A percentile compares a stretch with the other conserved stretches of the same genome.
These are phyloP conservation scores for Perizoma affinitatum DNA, from an alignment of 2,888 invertebrate species.

Conservation along the genomic window DNA sequence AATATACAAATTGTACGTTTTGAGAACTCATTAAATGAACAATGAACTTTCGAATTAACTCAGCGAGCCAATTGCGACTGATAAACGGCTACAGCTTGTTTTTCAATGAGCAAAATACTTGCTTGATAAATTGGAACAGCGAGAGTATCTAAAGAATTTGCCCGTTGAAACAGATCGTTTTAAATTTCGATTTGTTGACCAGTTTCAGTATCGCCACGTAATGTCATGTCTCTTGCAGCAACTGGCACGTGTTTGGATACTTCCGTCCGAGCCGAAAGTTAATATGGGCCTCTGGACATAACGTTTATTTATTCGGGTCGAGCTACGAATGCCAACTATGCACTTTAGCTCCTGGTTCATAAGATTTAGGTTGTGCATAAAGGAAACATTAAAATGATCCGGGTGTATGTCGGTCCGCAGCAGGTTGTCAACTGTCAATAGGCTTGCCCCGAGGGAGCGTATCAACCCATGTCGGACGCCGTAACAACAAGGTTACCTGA, in stretches of 20 bases:
- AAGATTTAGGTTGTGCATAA: constrained; percentile 31
- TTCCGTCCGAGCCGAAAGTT: constrained; percentile 29
- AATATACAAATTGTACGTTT: constrained; percentile 52
- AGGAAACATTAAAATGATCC: constrained; percentile 40
- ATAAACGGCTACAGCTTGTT: constrained; percentile 23
- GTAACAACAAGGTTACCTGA: constrained; percentile 45
- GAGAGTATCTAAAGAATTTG: neutral
- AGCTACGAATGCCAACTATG: constrained; percentile 29
- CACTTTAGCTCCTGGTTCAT: constrained; percentile 26
- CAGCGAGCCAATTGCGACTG: constrained; percentile 36
- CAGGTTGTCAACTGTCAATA: constrained; percentile 51
- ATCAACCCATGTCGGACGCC: constrained; percentile 42
- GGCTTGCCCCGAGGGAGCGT: constrained; percentile 42
- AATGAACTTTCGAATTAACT: constrained; percentile 51
- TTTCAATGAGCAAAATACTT: neutral
- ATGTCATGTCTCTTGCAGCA: constrained; percentile 29
- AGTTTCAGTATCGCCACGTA: constrained; percentile 11
- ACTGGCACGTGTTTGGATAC: constrained; percentile 41
- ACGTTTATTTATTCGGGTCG: constrained; percentile 27
- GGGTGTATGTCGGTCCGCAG: constrained; percentile 32
- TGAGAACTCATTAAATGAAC: constrained; percentile 52
- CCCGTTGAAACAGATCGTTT: no score
- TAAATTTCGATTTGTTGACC: no score
- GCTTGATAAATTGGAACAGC: constrained; percentile 3
- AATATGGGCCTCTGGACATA: constrained; percentile 36